These are phyloP conservation scores for Phaenicophaeus curvirostris DNA, from an alignment of 2,797 vertebrate species.

Conservation along the genomic window DNA sequence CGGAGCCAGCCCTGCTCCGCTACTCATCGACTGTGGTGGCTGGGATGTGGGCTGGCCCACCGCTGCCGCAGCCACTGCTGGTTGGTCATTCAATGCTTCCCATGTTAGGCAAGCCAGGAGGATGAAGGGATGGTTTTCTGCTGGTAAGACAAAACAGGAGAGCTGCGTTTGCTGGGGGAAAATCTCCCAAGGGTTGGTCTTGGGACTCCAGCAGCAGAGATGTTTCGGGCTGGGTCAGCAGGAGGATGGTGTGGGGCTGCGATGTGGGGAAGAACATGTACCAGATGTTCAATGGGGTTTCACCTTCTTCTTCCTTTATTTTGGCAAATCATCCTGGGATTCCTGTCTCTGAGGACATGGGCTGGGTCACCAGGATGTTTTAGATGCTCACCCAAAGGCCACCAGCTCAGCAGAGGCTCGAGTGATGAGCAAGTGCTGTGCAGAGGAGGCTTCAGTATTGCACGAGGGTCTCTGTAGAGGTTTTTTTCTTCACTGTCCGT, in stretches of 20 bases:
- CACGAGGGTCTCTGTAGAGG: neutral
- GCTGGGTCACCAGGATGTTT: neutral
- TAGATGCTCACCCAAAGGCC: neutral
- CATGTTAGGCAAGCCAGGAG: neutral
- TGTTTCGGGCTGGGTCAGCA: neutral
- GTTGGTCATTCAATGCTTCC: neutral
- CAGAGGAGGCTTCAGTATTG: neutral
- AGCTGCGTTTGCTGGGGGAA: neutral
- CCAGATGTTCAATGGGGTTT: neutral
- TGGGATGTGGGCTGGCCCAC: neutral
- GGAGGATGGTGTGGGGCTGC: rapidly evolving
- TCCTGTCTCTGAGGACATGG: neutral
- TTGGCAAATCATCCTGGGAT: neutral
- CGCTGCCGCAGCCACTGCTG: neutral
- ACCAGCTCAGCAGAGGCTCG: neutral
- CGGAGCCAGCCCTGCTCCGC: neutral
- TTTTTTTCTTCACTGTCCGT: neutral
- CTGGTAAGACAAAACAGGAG: neutral
- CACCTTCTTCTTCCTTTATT: neutral
- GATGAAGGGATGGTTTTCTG: neutral
- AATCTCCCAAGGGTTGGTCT: neutral
- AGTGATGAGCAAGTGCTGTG: neutral
- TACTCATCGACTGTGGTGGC: neutral
- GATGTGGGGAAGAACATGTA: neutral
- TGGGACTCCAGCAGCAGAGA: neutral